Percentiles rank a stretch among this genome's conserved stretches.
Evolutionary conservation across 2,113 vertebrate species (phyloP).

Genomic region (Halichoerus grypus): DNA sequence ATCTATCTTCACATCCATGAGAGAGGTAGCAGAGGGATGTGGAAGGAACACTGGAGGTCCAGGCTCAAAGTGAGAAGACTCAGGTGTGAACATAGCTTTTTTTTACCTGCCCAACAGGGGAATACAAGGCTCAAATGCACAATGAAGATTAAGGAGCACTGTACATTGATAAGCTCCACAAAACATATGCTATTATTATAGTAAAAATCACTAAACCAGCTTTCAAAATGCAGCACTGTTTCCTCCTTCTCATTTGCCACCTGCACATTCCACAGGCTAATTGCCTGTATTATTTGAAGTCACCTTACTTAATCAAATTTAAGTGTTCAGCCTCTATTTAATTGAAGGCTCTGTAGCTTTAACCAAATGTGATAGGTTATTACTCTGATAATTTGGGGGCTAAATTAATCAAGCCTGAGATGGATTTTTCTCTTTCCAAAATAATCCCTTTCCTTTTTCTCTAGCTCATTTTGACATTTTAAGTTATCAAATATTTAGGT

Average conservation of each 20-base stretch:
- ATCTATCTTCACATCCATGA: not conserved
- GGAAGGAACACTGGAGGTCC: not conserved
- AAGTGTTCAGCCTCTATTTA: constrained; percentile 66
- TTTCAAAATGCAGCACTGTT: constrained; percentile 68
- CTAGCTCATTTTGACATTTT: constrained; percentile 1
- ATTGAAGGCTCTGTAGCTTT: constrained; percentile 58
- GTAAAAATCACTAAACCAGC: constrained; percentile 80
- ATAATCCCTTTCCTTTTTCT: constrained; percentile 44
- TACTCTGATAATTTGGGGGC: constrained; percentile 50
- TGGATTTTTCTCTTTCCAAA: constrained; percentile 58
- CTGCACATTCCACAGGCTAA: constrained; percentile 76
- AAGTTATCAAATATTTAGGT: not conserved
- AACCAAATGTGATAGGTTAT: constrained; percentile 61
- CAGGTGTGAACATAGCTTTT: not conserved
- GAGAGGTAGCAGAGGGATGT: not conserved
- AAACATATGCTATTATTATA: constrained; percentile 66
- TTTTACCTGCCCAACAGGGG: not conserved
- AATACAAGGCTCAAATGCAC: not conserved
- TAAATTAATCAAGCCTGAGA: constrained; percentile 50
- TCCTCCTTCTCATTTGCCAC: constrained; percentile 72
- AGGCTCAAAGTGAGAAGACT: not conserved
- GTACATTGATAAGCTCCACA: not conserved
- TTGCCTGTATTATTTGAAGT: constrained; percentile 70
- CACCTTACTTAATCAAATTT: constrained; percentile 74
- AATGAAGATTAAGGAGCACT: constrained; percentile 10